Percentiles rank a stretch among this genome's conserved stretches.
Conservation (phyloP, 2,888 invertebrate species). For the Pristionchus maxplancki region DNA sequence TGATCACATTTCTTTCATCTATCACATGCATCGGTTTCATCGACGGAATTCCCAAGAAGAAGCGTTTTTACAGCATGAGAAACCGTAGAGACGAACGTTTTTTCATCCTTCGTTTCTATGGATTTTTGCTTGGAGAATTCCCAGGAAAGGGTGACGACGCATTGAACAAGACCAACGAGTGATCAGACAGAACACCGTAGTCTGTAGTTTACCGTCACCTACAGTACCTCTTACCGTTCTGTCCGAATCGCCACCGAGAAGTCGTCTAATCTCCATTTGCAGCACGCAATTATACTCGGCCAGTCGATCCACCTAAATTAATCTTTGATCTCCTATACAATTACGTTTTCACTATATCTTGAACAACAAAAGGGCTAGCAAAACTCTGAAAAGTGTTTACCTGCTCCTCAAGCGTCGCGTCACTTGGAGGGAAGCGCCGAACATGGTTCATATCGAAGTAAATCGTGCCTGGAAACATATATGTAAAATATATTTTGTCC, state of each 20-base stretch:
- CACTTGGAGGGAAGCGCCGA: conserved; percentile 17
- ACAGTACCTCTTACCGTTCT: conserved; percentile 1
- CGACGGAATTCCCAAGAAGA: not conserved
- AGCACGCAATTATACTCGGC: not conserved
- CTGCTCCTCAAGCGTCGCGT: conserved; percentile 8
- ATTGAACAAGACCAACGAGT: not conserved
- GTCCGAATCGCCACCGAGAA: conserved; percentile 5
- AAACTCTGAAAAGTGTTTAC: not conserved
- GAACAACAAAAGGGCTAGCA: not conserved
- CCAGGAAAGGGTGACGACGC: not conserved
- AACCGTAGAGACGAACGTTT: not conserved
- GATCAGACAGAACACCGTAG: not conserved
- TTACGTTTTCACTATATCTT: not conserved
- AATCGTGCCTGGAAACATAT: not conserved
- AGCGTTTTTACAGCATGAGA: not conserved
- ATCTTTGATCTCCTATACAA: not conserved
- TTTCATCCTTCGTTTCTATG: not conserved
- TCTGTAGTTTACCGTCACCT: too few relatives aligned
- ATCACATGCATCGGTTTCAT: not conserved
- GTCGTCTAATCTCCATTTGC: not conserved
- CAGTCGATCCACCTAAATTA: conserved; percentile 5
- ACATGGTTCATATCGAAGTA: not conserved
- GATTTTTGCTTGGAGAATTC: not conserved
- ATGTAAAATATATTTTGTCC: not conserved
- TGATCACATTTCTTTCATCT: not conserved